phyloP scores from a whole-genome alignment of 2,797 vertebrate species.

The Leptoclinus maculatus region DNA sequence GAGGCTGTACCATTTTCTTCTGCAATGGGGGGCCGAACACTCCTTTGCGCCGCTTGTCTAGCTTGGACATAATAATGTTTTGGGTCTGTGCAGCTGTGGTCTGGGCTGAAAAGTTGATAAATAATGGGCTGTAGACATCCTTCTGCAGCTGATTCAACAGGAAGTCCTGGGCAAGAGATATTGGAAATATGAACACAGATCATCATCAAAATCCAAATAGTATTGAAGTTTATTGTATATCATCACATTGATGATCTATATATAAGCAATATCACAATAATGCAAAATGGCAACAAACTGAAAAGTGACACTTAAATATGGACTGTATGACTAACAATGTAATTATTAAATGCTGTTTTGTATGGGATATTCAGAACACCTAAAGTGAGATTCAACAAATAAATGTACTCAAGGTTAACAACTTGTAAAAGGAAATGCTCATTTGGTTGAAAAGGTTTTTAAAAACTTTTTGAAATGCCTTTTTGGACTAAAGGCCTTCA shows the following conservation, averaged over 20 bases:
- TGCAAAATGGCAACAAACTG: neutral
- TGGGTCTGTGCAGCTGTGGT: slow-evolving; percentile 95
- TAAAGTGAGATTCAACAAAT: neutral
- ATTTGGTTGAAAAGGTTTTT: slow-evolving; percentile 3
- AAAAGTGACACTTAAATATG: neutral
- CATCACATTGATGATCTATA: neutral
- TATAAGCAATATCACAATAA: neutral
- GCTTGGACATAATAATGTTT: slow-evolving; percentile 93
- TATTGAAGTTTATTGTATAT: neutral
- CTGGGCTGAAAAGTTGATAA: slow-evolving; percentile 96
- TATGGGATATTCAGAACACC: neutral
- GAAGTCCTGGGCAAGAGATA: slow-evolving; percentile 86
- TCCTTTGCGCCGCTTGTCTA: slow-evolving; percentile 93
- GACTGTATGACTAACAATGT: neutral
- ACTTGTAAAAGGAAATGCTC: neutral
- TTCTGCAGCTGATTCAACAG: slow-evolving; percentile 90
- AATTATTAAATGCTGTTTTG: neutral
- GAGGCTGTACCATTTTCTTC: slow-evolving; percentile 87
- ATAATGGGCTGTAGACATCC: slow-evolving; percentile 88
- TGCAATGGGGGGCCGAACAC: slow-evolving; percentile 90
- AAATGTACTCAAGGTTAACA: neutral
- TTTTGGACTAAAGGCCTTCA: neutral
- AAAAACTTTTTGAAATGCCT: slow-evolving; percentile 10
- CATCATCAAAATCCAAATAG: slow-evolving; percentile 21
- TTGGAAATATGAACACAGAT: slow-evolving; percentile 23